Conservation (phyloP, 2,888 invertebrate species). For the Chouioia cunea region DNA sequence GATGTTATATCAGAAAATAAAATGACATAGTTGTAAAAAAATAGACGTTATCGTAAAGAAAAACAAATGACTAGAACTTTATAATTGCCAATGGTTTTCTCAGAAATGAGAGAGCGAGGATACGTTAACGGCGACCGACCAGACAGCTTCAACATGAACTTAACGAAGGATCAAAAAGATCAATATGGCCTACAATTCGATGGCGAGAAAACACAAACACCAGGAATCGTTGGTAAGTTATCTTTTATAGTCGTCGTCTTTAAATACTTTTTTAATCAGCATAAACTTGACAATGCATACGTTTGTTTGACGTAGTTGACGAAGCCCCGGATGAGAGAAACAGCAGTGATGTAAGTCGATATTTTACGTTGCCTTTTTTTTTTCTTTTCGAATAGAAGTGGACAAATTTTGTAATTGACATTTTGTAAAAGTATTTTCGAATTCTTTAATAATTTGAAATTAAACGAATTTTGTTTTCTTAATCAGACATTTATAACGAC, state of each 20-base stretch:
- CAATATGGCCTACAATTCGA: slow-evolving; percentile 82
- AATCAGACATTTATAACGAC: too few species aligned
- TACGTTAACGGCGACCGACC: slow-evolving; percentile 57
- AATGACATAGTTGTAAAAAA: too few species aligned
- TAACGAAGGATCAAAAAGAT: slow-evolving; percentile 79
- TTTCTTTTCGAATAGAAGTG: too few species aligned
- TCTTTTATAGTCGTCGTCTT: background rate
- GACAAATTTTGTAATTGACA: too few species aligned
- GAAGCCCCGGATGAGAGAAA: slow-evolving; percentile 63
- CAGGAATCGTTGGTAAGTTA: slow-evolving; percentile 64
- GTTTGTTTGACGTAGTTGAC: slow-evolving; percentile 52
- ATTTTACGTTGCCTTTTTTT: background rate
- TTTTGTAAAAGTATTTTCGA: background rate
- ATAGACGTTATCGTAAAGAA: too few species aligned
- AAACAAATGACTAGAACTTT: slow-evolving; percentile 12
- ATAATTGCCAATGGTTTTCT: slow-evolving; percentile 32
- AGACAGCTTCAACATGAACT: slow-evolving; percentile 78
- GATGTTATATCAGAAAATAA: too few species aligned
- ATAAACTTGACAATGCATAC: background rate
- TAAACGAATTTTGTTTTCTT: background rate
- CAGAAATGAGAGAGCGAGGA: slow-evolving; percentile 53
- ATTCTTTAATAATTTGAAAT: background rate
- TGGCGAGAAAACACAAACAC: slow-evolving; percentile 61
- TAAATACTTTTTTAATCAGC: background rate
- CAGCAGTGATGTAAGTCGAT: slow-evolving; percentile 60